A percentile compares a stretch with the other conserved stretches of the same genome.
Conservation (phyloP, 1,140 invertebrate genomes). For the Caenorhabditis latens region DNA sequence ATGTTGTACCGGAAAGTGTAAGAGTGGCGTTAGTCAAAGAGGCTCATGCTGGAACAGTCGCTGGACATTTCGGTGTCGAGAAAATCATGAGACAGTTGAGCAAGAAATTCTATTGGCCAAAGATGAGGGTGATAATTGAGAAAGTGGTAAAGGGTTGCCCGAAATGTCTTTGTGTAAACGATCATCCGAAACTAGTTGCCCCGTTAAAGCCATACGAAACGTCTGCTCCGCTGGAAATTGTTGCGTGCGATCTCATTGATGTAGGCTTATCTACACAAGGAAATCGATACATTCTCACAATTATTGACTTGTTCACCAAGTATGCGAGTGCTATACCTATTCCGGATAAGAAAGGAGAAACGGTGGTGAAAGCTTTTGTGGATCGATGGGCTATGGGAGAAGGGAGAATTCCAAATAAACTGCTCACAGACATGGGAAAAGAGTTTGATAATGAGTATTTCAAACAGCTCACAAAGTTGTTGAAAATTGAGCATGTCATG, state of each 20-base stretch:
- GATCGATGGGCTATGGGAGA: constrained; percentile 31
- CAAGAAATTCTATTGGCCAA: constrained; percentile 30
- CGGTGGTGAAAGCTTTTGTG: constrained; percentile 4
- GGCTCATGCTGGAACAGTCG: not conserved
- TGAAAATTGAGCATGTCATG: not conserved
- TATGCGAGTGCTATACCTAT: constrained; percentile 21
- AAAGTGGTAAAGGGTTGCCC: not conserved
- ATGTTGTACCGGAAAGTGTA: not conserved
- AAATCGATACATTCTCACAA: constrained; percentile 41
- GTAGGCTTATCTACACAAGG: constrained; percentile 32
- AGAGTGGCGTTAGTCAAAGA: not conserved
- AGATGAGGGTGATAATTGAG: constrained; percentile 17
- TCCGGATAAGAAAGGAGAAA: constrained; percentile 31
- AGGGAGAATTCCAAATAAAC: constrained; percentile 9
- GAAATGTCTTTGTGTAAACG: constrained; percentile 6
- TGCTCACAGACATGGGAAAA: constrained; percentile 34
- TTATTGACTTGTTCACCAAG: constrained; percentile 57
- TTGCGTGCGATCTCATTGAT: constrained; percentile 47
- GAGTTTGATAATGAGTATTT: constrained; percentile 29
- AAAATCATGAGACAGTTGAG: not conserved
- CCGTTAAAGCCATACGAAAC: not conserved
- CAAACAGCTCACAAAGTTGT: not conserved
- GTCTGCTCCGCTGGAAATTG: constrained; percentile 6
- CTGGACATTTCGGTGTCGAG: constrained; percentile 19
- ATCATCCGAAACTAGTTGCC: not conserved